Evolutionary conservation across 2,113 vertebrate species (phyloP).

Genomic region (Zosterops japonicus): DNA sequence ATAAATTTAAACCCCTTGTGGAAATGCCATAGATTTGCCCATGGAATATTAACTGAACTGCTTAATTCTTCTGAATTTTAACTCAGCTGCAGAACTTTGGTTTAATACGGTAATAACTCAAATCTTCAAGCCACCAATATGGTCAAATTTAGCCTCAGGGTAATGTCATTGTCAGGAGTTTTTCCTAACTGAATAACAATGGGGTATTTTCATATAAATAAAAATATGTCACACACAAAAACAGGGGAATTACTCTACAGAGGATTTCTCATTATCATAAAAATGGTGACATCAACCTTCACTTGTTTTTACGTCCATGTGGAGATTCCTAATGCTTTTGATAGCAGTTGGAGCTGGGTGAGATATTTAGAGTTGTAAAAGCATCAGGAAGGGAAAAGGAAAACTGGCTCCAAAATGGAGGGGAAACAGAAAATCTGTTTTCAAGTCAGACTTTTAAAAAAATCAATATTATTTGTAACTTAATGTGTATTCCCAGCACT

Average conservation of each 20-base stretch:
- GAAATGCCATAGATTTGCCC: neutral
- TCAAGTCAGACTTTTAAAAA: neutral
- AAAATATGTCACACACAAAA: neutral
- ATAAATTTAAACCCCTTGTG: neutral
- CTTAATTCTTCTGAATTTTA: neutral
- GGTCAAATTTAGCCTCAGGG: neutral
- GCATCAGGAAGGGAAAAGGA: neutral
- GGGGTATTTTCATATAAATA: neutral
- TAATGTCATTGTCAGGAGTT: neutral
- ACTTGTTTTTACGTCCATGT: neutral
- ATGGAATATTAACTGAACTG: neutral
- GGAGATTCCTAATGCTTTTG: neutral
- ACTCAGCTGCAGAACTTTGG: neutral
- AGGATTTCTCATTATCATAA: neutral
- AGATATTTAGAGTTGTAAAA: neutral
- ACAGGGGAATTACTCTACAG: neutral
- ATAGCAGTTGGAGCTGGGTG: neutral
- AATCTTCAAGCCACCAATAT: neutral
- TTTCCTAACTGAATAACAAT: neutral
- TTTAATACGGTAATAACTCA: neutral
- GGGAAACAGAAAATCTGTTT: neutral
- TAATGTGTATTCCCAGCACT: neutral
- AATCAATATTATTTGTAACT: neutral
- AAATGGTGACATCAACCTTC: neutral
- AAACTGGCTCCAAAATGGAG: neutral